phyloP scores from a whole-genome alignment of 30 jellyfish, hydroid and myxozoan species.

The Pseudorhiza aurosa region DNA sequence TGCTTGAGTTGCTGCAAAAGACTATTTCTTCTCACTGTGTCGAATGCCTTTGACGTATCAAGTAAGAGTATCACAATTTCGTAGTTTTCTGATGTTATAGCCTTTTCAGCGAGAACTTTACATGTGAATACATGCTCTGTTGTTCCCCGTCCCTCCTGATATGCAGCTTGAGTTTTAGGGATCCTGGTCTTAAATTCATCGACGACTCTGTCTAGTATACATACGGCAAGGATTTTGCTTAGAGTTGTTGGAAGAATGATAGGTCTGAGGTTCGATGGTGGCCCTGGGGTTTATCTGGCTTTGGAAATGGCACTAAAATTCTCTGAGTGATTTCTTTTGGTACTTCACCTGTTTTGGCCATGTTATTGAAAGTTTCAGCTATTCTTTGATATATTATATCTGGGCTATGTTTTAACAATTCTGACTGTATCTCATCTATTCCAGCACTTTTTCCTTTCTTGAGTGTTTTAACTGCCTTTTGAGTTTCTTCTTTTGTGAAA shows the following conservation, averaged over 20 bases:
- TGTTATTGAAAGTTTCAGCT: slow-evolving; percentile 36
- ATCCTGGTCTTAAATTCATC: slow-evolving; percentile 1
- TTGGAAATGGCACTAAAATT: slow-evolving; percentile 35
- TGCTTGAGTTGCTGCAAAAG: slow-evolving; percentile 2
- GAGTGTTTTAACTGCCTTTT: too few species aligned
- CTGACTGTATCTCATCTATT: too few species aligned
- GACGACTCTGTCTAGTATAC: slow-evolving; percentile 23
- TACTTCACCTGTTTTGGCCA: slow-evolving; percentile 25
- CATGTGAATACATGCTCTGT: slow-evolving; percentile 39
- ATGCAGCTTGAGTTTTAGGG: slow-evolving; percentile 64
- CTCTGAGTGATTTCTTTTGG: slow-evolving; percentile 58
- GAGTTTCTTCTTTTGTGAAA: too few species aligned
- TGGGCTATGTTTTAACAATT: too few species aligned
- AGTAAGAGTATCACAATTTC: slow-evolving; percentile 10
- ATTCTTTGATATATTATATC: slow-evolving; percentile 1
- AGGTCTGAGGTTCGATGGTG: slow-evolving; percentile 38
- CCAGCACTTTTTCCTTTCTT: too few species aligned
- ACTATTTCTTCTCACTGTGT: slow-evolving; percentile 25
- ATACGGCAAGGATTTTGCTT: slow-evolving; percentile 44
- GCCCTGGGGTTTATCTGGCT: slow-evolving; percentile 61
- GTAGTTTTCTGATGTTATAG: slow-evolving; percentile 24
- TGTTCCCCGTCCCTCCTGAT: slow-evolving; percentile 46
- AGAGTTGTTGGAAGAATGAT: slow-evolving; percentile 30
- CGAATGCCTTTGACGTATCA: slow-evolving; percentile 55
- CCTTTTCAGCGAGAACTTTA: slow-evolving; percentile 33